A percentile compares a stretch with the other conserved stretches of the same genome.
Evolutionary conservation across 2,888 invertebrate genomes (phyloP).

Genomic region (Drosophila anomalata): DNA sequence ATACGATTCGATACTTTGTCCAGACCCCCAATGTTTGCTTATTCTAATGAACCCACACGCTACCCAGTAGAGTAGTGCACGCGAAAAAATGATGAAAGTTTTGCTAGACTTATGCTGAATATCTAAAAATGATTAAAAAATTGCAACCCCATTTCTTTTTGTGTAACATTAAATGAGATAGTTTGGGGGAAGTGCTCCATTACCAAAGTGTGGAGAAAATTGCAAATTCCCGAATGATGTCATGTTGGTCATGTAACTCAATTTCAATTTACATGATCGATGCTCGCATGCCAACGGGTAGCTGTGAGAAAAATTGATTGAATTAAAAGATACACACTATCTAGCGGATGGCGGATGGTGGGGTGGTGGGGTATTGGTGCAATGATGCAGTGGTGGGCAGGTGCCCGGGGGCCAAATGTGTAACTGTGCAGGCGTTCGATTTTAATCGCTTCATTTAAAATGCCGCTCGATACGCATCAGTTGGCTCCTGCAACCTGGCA

Average conservation of each 20-base stretch:
- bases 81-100: neutral
- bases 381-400: slow-evolving; percentile 11
- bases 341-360: neutral
- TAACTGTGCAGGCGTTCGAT: slow-evolving; percentile 75
- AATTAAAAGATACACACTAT: slow-evolving; percentile 66
- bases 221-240: slow-evolving; percentile 63
- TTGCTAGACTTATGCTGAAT: neutral
- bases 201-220: slow-evolving; percentile 32
- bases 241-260: slow-evolving; percentile 63
- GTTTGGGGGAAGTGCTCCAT: slow-evolving; percentile 14
- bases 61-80: neutral
- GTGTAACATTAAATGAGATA: slow-evolving; percentile 4
- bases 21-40: slow-evolving; percentile 53
- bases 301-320: slow-evolving; percentile 76
- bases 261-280: slow-evolving; percentile 70
- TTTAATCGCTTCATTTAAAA: slow-evolving; percentile 82
- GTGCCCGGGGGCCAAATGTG: slow-evolving; percentile 59
- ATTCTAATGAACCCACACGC: slow-evolving; percentile 66
- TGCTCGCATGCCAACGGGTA: slow-evolving; percentile 43
- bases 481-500: slow-evolving; percentile 48
- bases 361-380: slow-evolving; percentile 2
- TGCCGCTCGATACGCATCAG: slow-evolving; percentile 76
- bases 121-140: neutral
- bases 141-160: neutral
- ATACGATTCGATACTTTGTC: slow-evolving; percentile 47